These are phyloP conservation scores for Geophilus truncorum DNA, from an alignment of 2,888 invertebrate species.

Conservation along the genomic window DNA sequence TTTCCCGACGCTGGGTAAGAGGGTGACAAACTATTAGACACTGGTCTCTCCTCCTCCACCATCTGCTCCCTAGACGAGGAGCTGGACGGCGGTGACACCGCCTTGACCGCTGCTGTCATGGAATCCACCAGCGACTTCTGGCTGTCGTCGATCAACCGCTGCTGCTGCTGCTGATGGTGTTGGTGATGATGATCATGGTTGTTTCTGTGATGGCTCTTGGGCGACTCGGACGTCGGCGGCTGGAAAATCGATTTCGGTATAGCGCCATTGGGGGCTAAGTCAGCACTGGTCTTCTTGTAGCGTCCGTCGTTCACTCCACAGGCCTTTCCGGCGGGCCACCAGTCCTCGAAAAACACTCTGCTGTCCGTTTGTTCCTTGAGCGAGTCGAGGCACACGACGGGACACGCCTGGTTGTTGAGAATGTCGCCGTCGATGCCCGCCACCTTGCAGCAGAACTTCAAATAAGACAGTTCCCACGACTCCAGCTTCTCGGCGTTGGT, in stretches of 20 bases:
- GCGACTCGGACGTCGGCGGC: neutral
- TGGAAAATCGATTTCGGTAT: conserved; percentile 11
- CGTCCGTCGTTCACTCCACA: neutral
- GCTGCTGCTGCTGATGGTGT: too few species aligned
- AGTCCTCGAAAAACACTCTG: conserved; percentile 83
- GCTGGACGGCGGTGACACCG: neutral
- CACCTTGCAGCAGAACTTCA: conserved; percentile 91
- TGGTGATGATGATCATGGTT: neutral
- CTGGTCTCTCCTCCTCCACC: neutral
- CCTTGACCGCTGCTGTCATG: neutral
- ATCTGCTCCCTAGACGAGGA: neutral
- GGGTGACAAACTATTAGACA: neutral
- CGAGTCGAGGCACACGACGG: conserved; percentile 82
- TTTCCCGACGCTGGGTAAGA: neutral
- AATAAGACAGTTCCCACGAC: conserved; percentile 86
- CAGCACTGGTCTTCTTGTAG: neutral
- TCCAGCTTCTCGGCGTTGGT: conserved; percentile 77
- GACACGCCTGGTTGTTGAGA: conserved; percentile 81
- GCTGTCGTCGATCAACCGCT: neutral
- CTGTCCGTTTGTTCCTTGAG: conserved; percentile 86
- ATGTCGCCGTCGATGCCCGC: conserved; percentile 86
- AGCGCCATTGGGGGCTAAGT: too few species aligned
- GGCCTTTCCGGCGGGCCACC: conserved; percentile 80
- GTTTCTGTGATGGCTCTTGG: neutral
- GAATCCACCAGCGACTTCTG: neutral